Evolutionary conservation across 1,140 invertebrate genomes (phyloP), one percentile per base, ranked within the genome.

Genomic region (Hydropsyche tenuis): DNA sequence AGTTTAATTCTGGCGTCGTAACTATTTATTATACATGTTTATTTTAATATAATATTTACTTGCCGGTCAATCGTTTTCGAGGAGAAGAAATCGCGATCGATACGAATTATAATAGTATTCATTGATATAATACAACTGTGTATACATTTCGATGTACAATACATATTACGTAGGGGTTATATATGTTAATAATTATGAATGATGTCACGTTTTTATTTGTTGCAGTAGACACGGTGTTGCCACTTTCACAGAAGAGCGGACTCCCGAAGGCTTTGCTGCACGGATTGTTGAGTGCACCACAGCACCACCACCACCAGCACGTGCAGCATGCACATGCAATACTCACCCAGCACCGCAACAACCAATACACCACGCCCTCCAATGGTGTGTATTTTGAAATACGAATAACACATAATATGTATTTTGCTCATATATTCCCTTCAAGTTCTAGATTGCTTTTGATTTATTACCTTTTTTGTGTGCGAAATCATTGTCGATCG

Each of bases 361-460:
- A 79, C n/a, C 81, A 79, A 1, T 84, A 82, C 73, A 83, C 83
- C 25, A 80, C 81, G 18, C 77, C 76, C 1, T 82, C 80, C 37
- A 83, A 81, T 74, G 82, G 82, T 84, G 79, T 74, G 80, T 37
- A 37, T 37, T 4, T 37, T 37, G 30, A 37, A 37, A 16, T 51
- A 5, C n/a, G 48, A 51, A 51, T 5, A 14, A 51, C 3, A n/a
- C 7, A 45, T 7, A 45, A 45, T 45, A 45, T 45, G 7, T 45
- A 37, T 9, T 37, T 37, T 4, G 9, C 30, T 37, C 3, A 37
- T 9, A 3, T 3, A 37, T 9, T 9, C 30, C 9, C 30, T 45
- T 45, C n/a, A 45, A 9, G n/a, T 45, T 51, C 48, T 51, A 16
- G 14, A 51, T 51, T 51, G 48, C 4, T 5, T 51, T 51, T 51